Base-by-base conservation (phyloP, 1,140 invertebrate species). In the Aethina tumida region DNA sequence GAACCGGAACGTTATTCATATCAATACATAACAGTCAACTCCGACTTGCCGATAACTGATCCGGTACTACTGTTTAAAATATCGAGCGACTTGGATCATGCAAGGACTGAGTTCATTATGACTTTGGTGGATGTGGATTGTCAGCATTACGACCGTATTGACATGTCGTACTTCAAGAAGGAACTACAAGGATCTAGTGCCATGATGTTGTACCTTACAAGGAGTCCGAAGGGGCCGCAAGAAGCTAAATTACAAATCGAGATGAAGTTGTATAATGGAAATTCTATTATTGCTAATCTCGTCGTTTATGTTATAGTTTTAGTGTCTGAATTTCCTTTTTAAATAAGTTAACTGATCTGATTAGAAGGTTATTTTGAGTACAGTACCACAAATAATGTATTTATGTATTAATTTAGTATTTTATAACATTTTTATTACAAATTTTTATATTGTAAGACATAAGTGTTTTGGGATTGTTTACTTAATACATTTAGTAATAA, bases 11-110 rank as follows among this genome's bases (percentile, higher is more conserved):
- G 83, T 32, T 84, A 83, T 54, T 90, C 87, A 4, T 92, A 81
- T 67, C 93, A 93, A 64, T 96, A 86, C 60, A 82, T 96, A 42
- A 87, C 86, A 0, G 81, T 96, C 47, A 79, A 86, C 0, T 84
- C 86, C 31, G 86, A 88, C 58, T 64, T 92, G 10, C 76, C 77
- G 15, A 71, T 94, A 5, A 77, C 85, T 0, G 53, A 65, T 2
- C 68, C 72, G 45, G 64, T 86, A 24, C 79, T 87, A 34, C 64
- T 97, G 2, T 95, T 94, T 60, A 90, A 84, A 6, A 90, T 96
- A 75, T 81, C 85, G 0, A 83, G 85, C 0, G 63, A 73, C 10
- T 77, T 78, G 65, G 55, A 68, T 1, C 69, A 68, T 12, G 78
- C 81, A 10, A 76, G 73, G 20, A 69, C 84, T 3, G 70, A 77